A percentile compares a stretch with the other conserved stretches of the same genome.
phyloP scores from a whole-genome alignment of 2,797 vertebrate species.

The Hephaestus fuliginosus region DNA sequence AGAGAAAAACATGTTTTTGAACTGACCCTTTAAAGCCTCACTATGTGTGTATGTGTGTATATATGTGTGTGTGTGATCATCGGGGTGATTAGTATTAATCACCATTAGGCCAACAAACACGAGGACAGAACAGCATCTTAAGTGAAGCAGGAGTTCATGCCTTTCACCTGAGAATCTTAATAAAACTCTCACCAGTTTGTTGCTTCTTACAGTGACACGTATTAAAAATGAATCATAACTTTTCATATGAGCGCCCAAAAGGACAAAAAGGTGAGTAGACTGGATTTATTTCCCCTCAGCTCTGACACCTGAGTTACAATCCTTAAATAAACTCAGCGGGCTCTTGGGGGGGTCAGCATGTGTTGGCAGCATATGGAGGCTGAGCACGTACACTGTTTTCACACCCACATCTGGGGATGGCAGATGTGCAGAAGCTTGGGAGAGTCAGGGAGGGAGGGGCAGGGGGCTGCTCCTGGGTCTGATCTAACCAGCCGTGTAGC shows the following conservation, averaged over 20 bases:
- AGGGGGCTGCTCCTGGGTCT: neutral
- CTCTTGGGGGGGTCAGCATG: slow-evolving; percentile 27
- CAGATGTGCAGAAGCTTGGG: slow-evolving; percentile 38
- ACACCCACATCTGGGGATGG: slow-evolving; percentile 30
- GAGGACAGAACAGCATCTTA: neutral
- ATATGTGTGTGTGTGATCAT: too few species aligned
- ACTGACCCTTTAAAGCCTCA: too few species aligned
- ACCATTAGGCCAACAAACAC: neutral
- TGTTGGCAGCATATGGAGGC: slow-evolving; percentile 42
- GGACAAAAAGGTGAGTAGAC: neutral
- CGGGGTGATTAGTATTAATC: neutral
- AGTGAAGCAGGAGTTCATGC: neutral
- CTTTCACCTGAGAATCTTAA: neutral
- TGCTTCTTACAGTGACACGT: neutral
- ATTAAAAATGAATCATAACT: neutral
- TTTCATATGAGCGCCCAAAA: neutral
- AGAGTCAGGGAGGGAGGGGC: neutral
- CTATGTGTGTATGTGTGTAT: too few species aligned
- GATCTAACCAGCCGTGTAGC: slow-evolving; percentile 22
- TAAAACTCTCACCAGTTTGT: neutral
- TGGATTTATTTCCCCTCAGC: neutral
- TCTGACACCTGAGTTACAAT: slow-evolving; percentile 19
- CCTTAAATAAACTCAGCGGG: neutral
- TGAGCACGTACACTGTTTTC: slow-evolving; percentile 11
- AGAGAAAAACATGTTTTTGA: too few species aligned